A percentile compares a stretch with the other conserved stretches of the same genome.
These are phyloP conservation scores for Dryadula phaetusa DNA, from an alignment of 2,888 invertebrate species.

Conservation along the genomic window DNA sequence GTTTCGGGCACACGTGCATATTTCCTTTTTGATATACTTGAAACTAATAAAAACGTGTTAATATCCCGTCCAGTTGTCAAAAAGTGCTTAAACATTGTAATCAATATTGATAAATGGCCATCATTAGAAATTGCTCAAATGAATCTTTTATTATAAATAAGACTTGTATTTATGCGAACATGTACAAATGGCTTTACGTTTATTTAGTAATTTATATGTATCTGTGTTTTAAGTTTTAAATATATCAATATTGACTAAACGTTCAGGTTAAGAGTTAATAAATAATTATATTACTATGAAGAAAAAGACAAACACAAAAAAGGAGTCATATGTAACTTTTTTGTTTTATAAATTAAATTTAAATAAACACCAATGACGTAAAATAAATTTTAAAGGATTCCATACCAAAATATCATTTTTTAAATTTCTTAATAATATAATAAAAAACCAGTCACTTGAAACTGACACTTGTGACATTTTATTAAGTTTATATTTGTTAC, in stretches of 20 bases:
- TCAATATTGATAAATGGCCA: neutral
- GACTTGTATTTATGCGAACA: neutral
- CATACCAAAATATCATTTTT: no score
- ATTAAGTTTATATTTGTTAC: neutral
- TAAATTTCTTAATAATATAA: no score
- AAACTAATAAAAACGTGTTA: neutral
- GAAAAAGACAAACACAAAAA: no score
- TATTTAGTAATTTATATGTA: conserved; percentile 14
- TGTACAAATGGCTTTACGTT: conserved; percentile 3
- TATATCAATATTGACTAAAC: neutral
- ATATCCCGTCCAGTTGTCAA: neutral
- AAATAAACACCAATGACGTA: no score
- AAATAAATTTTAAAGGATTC: no score
- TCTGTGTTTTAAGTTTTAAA: conserved; percentile 3
- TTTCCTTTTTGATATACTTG: no score
- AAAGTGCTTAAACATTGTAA: neutral
- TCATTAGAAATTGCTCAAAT: conserved; percentile 18
- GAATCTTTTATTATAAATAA: neutral
- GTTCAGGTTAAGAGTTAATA: neutral
- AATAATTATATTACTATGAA: no score
- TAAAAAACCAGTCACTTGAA: no score
- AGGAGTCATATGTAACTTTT: no score
- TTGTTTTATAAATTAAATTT: no score
- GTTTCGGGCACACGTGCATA: no score
- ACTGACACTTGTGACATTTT: neutral